Evolutionary conservation across 2,888 invertebrate genomes (phyloP).

Genomic region (Sarcophaga carnaria): DNA sequence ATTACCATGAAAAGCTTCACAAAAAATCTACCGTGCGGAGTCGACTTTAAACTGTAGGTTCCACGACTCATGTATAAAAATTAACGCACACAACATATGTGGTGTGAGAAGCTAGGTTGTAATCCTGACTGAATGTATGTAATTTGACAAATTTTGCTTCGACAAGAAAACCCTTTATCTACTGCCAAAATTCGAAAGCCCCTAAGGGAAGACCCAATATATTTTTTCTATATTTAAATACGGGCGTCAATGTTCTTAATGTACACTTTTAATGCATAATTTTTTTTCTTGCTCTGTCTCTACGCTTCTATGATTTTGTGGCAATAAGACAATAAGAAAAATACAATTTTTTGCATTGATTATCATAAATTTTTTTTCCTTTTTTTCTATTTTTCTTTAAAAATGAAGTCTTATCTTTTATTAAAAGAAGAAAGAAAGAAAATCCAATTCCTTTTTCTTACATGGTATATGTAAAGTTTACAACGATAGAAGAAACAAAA

Average conservation of each 20-base stretch:
- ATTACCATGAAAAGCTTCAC: too few relatives aligned
- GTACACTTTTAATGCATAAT: neutral
- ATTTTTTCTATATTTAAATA: conserved; percentile 20
- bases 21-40: too few relatives aligned
- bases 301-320: conserved; percentile 21
- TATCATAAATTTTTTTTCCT: neutral
- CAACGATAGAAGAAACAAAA: neutral
- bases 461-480: conserved; percentile 6
- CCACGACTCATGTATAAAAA: too few relatives aligned
- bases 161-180: too few relatives aligned
- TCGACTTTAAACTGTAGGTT: too few relatives aligned
- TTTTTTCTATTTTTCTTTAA: neutral
- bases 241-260: conserved; percentile 33
- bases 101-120: too few relatives aligned
- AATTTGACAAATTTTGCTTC: too few relatives aligned
- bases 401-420: conserved; percentile 51
- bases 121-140: too few relatives aligned
- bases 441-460: conserved; percentile 6
- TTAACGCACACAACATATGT: too few relatives aligned
- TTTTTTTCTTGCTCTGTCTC: conserved; percentile 6
- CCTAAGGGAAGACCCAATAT: neutral
- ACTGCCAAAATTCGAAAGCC: too few relatives aligned
- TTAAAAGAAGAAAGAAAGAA: conserved; percentile 3
- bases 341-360: conserved; percentile 59
- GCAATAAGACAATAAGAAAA: conserved; percentile 20